Evolutionary conservation across 2,888 invertebrate genomes (phyloP).

Genomic region (Eudasyphora cyanicolor): DNA sequence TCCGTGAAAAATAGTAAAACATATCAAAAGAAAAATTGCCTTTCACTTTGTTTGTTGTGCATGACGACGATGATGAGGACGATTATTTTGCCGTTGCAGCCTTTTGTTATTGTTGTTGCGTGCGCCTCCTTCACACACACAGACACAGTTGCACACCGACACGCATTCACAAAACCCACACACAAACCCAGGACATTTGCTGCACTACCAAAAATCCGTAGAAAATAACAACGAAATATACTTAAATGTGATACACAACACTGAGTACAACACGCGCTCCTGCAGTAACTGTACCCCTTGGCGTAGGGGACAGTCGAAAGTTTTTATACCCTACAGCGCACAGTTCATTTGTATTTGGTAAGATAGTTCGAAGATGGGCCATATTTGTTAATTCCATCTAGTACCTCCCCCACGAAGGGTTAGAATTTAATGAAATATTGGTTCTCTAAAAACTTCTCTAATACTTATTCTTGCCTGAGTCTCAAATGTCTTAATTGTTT

Average conservation of each 20-base stretch:
- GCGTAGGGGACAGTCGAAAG: not conserved
- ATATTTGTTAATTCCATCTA: too few relatives aligned
- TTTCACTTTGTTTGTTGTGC: constrained; percentile 49
- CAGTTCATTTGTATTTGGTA: too few relatives aligned
- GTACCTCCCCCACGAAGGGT: too few relatives aligned
- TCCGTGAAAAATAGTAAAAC: constrained; percentile 52
- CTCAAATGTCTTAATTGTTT: too few relatives aligned
- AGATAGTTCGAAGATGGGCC: too few relatives aligned
- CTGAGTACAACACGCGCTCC: not conserved
- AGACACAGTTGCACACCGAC: not conserved
- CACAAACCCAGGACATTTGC: not conserved
- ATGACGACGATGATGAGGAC: constrained; percentile 50
- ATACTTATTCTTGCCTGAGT: too few relatives aligned
- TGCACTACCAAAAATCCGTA: constrained; percentile 12
- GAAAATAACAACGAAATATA: constrained; percentile 33
- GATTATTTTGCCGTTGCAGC: constrained; percentile 39
- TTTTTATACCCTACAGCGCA: not conserved
- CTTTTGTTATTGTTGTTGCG: constrained; percentile 16
- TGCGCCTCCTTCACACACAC: constrained; percentile 29
- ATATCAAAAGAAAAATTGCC: constrained; percentile 64
- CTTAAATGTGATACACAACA: constrained; percentile 15
- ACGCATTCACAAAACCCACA: not conserved
- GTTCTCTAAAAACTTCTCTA: too few relatives aligned
- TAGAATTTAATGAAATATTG: too few relatives aligned
- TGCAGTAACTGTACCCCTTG: constrained; percentile 43